Percentiles rank a stretch among this genome's conserved stretches.
These are phyloP conservation scores for Vollenhovia emeryi DNA, from an alignment of 1,140 invertebrate genomes.

Conservation along the genomic window DNA sequence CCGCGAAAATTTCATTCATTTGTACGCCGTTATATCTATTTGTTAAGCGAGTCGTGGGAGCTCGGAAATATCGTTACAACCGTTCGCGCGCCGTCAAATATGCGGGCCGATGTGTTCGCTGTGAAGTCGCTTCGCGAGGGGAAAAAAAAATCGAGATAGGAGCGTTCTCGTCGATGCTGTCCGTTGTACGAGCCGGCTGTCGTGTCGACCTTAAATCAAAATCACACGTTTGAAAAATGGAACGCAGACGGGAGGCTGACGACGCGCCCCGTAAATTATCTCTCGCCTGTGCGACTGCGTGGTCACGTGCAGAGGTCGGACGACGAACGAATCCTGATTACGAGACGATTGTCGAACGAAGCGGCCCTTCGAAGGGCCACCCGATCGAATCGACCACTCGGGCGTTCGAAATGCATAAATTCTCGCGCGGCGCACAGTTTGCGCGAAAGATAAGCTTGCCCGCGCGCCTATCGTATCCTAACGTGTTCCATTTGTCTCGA, in stretches of 20 bases:
- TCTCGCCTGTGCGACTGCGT: neutral
- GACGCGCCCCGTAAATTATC: constrained; percentile 32
- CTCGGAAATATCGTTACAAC: constrained; percentile 31
- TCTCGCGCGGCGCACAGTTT: neutral
- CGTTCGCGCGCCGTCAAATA: constrained; percentile 18
- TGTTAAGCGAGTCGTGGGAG: constrained; percentile 5
- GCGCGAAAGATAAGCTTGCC: neutral
- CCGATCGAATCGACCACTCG: no score
- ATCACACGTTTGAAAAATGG: constrained; percentile 49
- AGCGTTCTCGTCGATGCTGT: constrained; percentile 37
- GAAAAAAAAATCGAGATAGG: constrained; percentile 40
- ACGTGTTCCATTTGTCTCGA: constrained; percentile 36
- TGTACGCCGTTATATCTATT: constrained; percentile 35
- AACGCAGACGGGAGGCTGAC: constrained; percentile 43
- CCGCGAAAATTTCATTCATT: constrained; percentile 53
- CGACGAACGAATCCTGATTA: neutral
- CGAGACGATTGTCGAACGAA: neutral
- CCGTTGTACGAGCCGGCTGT: constrained; percentile 40
- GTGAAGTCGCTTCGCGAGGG: constrained; percentile 24
- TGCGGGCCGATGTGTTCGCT: neutral
- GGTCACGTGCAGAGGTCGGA: neutral
- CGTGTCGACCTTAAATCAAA: constrained; percentile 54
- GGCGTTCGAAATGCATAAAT: neutral
- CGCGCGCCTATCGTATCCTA: neutral
- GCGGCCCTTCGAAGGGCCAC: neutral